phyloP scores from a whole-genome alignment of 2,888 invertebrate genomes.

The Chymomyza fuscimana region DNA sequence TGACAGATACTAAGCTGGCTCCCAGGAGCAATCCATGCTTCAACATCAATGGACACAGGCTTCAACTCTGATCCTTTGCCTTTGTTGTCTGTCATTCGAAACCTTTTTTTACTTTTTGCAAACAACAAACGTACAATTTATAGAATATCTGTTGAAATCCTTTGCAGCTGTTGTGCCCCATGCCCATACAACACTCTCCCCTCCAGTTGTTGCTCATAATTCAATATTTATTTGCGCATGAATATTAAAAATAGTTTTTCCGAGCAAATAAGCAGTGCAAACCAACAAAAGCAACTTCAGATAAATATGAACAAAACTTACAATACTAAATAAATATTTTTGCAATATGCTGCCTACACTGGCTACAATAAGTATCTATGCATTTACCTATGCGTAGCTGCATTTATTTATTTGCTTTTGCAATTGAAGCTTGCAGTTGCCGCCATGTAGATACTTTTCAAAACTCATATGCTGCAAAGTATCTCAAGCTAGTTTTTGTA shows the following conservation, averaged over 20 bases:
- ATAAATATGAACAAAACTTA: conserved; percentile 35
- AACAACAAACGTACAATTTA: background rate
- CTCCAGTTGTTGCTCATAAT: conserved; percentile 24
- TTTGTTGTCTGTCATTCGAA: background rate
- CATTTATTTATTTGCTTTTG: background rate
- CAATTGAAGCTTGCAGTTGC: background rate
- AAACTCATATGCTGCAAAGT: background rate
- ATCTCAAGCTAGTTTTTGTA: conserved; percentile 4
- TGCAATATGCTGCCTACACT: conserved; percentile 38
- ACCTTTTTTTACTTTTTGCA: background rate
- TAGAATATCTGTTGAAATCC: background rate
- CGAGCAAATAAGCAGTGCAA: conserved; percentile 41
- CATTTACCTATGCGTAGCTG: background rate
- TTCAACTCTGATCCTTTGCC: background rate
- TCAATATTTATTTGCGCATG: conserved; percentile 53
- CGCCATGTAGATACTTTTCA: background rate
- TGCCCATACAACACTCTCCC: background rate
- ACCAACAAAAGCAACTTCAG: conserved; percentile 3
- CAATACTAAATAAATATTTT: conserved; percentile 58
- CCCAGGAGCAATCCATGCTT: background rate
- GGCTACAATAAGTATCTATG: conserved; percentile 30
- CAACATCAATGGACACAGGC: background rate
- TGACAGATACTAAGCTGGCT: background rate
- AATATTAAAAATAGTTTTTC: conserved; percentile 52
- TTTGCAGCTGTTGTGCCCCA: conserved; percentile 19